Evolutionary conservation across 1,140 invertebrate species (phyloP), one percentile per base, ranked within the genome.

Genomic region (Psix sp.): DNA sequence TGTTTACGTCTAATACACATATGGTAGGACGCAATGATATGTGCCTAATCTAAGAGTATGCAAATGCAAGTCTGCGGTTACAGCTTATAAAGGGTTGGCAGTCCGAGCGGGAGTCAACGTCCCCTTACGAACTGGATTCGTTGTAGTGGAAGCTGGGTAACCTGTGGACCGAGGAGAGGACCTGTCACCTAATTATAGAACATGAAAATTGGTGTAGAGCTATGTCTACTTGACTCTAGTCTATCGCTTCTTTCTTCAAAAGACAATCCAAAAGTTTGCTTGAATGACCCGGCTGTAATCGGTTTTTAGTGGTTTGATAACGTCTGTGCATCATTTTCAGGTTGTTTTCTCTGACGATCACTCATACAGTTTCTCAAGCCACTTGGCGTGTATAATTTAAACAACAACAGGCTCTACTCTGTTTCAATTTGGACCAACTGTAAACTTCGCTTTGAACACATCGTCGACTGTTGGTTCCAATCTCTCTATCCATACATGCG

Each of bases 21-120:
- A 51, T 52, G 59, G 59, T n/a, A 79, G 77, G 74, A 83, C 77
- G 74, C 79, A 75, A 85, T 85, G 84, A 85, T 85, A 84, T 84
- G 82, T 85, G 78, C 54, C 79, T 84, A 80, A 70, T 35, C 76
- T 79, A 81, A 68, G 70, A 36, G 60, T 65, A 57, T 51, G 60
- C 42, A 54, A 51, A 42, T 31, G 31, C 26, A 13, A 36, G 54
- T 57, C 42, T 57, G 33, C 42, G 35, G 56, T 57, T 60, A 57
- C 54, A 56, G 60, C 21, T 65, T 40, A 65, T 51, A 35, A 7
- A 17, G 7, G 4, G 5, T 39, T 18, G 40, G 11, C 18, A 2
- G 15, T 40, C 0, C 15, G 21, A 45, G 21, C 5, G 15, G 17
- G 35, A 3, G 38, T 16, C 31, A 52, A 6, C 26, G 29, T 14